phyloP scores from a whole-genome alignment of 1,140 invertebrate species.

The Daktulosphaira vitifoliae region DNA sequence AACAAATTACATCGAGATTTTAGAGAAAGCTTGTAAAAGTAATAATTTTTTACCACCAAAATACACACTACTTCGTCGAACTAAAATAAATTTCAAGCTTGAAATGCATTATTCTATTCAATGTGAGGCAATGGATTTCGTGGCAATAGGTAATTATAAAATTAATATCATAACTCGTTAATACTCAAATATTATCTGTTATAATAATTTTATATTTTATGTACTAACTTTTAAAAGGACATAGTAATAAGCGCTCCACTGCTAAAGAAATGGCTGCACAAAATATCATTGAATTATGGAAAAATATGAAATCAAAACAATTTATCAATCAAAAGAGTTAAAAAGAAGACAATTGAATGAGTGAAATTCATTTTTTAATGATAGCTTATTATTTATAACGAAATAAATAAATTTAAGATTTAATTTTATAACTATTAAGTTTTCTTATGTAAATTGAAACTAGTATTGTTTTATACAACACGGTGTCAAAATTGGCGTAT shows the following conservation, averaged over 20 bases:
- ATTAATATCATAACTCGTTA: too few species aligned
- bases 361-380: too few species aligned
- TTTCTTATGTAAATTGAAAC: too few species aligned
- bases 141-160: not conserved
- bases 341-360: too few species aligned
- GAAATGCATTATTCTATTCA: not conserved
- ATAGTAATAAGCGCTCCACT: not conserved
- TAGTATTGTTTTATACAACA: too few species aligned
- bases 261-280: constrained; percentile 4
- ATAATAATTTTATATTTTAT: too few species aligned
- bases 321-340: too few species aligned
- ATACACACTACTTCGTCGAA: not conserved
- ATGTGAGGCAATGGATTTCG: constrained; percentile 7
- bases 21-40: not conserved
- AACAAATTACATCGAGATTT: not conserved
- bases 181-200: not conserved
- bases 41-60: not conserved
- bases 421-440: too few species aligned
- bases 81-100: not conserved
- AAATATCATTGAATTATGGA: not conserved
- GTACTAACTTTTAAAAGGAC: not conserved
- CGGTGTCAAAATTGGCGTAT: too few species aligned
- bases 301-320: not conserved
- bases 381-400: too few species aligned
- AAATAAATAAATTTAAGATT: too few species aligned